Evolutionary conservation across 2,888 invertebrate species (phyloP).

Genomic region (Leptinotarsa peninsularis): DNA sequence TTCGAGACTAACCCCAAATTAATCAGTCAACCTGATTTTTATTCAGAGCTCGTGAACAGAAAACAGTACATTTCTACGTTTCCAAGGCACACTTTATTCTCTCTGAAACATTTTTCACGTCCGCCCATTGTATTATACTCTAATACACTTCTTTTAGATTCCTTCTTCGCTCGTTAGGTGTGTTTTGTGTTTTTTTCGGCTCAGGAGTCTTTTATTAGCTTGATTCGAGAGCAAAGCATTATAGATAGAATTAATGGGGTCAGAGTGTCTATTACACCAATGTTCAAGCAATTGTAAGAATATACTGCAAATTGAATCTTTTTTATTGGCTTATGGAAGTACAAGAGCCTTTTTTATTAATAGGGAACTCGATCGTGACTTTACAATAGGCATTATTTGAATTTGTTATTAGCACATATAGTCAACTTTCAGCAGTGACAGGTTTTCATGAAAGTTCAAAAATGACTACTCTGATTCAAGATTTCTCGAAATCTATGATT

Average conservation of each 20-base stretch:
- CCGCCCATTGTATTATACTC: conserved; percentile 43
- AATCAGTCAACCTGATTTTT: conserved; percentile 17
- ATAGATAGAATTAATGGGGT: background rate
- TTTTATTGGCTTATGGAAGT: too few species aligned
- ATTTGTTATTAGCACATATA: too few species aligned
- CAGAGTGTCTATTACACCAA: background rate
- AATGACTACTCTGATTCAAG: too few species aligned
- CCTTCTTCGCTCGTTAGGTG: conserved; percentile 17
- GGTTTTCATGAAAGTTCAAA: too few species aligned
- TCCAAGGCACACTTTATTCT: conserved; percentile 20
- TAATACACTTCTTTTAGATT: conserved; percentile 41
- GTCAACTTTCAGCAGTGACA: too few species aligned
- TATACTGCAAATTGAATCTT: too few species aligned
- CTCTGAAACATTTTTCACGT: conserved; percentile 27
- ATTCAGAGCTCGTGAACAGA: conserved; percentile 18
- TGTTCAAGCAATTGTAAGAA: too few species aligned
- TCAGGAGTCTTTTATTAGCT: conserved; percentile 2
- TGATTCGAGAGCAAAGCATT: background rate
- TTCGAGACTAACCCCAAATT: background rate
- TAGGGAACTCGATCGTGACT: too few species aligned
- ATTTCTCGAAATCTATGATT: too few species aligned
- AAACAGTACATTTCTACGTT: conserved; percentile 10
- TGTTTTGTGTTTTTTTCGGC: conserved; percentile 24
- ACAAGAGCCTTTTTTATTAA: too few species aligned
- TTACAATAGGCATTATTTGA: too few species aligned